phyloP scores from a whole-genome alignment of 2,888 invertebrate species.

The Dendrolimus houi region DNA sequence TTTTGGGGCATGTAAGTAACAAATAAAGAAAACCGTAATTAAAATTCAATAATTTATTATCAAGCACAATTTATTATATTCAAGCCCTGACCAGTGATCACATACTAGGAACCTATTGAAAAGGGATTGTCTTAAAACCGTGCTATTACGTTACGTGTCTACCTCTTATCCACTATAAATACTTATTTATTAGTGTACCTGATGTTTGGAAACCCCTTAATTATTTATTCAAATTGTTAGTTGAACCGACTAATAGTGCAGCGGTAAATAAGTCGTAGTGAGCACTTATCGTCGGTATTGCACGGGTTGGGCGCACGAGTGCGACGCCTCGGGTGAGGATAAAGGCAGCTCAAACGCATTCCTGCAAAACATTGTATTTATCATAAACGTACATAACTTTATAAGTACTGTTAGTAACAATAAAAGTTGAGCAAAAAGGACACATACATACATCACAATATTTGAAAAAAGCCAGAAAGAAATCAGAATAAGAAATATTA shows the following conservation, averaged over 20 bases:
- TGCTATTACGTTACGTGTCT: neutral
- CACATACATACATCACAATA: too few species aligned
- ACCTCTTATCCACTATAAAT: conserved; percentile 15
- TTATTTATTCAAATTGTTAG: conserved; percentile 54
- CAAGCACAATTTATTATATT: neutral
- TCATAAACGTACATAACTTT: neutral
- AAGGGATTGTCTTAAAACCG: neutral
- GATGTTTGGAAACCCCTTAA: conserved; percentile 39
- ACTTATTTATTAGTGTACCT: conserved; percentile 32
- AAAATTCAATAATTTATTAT: too few species aligned
- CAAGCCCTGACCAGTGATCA: neutral
- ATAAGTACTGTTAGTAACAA: too few species aligned
- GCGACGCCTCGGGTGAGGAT: conserved; percentile 12
- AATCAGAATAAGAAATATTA: too few species aligned
- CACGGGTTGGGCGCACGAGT: conserved; percentile 20
- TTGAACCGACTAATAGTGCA: conserved; percentile 48
- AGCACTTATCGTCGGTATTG: conserved; percentile 32
- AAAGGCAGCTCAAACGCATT: conserved; percentile 26
- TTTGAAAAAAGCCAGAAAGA: too few species aligned
- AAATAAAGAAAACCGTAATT: too few species aligned
- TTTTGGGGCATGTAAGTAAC: too few species aligned
- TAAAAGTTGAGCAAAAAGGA: too few species aligned
- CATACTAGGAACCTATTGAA: neutral
- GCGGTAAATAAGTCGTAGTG: conserved; percentile 44
- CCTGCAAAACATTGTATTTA: conserved; percentile 16